Percentiles rank a stretch among this genome's conserved stretches.
These are phyloP conservation scores for Trichacis sp. DNA, from an alignment of 2,888 invertebrate species.

Conservation along the genomic window DNA sequence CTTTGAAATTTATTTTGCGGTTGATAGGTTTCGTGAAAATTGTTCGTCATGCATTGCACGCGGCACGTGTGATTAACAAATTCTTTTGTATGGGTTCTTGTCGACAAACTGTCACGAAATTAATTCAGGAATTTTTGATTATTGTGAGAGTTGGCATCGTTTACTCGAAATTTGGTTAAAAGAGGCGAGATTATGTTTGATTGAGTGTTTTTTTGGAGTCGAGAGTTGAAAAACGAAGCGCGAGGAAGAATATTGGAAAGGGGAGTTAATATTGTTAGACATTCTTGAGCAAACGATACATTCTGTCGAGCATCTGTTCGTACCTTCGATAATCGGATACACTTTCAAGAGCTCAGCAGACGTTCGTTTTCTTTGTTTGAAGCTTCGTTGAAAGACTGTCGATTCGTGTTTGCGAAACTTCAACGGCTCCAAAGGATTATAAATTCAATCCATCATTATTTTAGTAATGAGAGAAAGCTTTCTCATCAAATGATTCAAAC, in stretches of 20 bases:
- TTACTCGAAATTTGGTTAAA: background rate
- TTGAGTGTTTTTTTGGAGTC: background rate
- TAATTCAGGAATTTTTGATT: too few species aligned
- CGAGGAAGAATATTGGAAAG: background rate
- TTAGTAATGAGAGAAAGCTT: conserved; percentile 21
- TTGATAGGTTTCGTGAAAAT: background rate
- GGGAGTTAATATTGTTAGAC: conserved; percentile 28
- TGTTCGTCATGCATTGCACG: background rate
- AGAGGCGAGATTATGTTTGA: background rate
- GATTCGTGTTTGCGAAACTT: conserved; percentile 42
- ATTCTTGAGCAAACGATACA: conserved; percentile 29
- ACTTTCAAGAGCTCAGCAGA: conserved; percentile 43
- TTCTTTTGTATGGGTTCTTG: too few species aligned
- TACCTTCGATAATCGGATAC: conserved; percentile 55
- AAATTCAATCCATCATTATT: conserved; percentile 37
- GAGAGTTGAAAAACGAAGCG: background rate
- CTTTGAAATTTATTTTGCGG: background rate
- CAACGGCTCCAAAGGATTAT: conserved; percentile 27
- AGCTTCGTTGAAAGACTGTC: conserved; percentile 45
- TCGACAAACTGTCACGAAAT: too few species aligned
- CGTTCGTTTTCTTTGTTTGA: conserved; percentile 36
- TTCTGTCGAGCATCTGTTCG: conserved; percentile 37
- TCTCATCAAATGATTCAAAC: background rate
- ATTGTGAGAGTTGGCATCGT: too few species aligned
- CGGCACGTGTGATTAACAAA: too few species aligned